These are phyloP conservation scores for Trogon melanurus DNA, from an alignment of 2,113 vertebrate genomes.

Conservation along the genomic window DNA sequence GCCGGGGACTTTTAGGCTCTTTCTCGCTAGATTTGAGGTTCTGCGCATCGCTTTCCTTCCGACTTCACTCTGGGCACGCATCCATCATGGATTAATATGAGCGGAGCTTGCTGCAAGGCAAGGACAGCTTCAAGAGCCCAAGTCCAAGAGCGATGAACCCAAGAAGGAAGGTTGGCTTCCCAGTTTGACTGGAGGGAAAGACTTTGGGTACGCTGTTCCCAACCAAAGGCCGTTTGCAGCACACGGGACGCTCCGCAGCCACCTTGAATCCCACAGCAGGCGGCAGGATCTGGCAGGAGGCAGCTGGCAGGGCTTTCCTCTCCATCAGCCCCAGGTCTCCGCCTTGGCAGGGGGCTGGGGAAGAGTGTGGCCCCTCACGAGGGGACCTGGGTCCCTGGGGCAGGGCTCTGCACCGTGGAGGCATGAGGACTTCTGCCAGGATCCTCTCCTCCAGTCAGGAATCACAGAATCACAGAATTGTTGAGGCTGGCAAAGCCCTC, in stretches of 20 bases:
- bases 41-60: not conserved
- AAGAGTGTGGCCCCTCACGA: rapidly evolving
- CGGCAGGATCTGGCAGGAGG: not conserved
- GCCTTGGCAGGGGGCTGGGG: rapidly evolving
- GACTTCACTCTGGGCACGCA: not conserved
- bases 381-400: not conserved
- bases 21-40: not conserved
- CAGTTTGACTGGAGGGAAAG: not conserved
- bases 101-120: not conserved
- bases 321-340: not conserved
- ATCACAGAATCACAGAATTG: no score
- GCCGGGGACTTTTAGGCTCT: not conserved
- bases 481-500: no score
- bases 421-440: not conserved
- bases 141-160: not conserved
- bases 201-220: not conserved
- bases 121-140: not conserved
- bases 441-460: not conserved
- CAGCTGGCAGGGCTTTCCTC: not conserved
- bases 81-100: not conserved
- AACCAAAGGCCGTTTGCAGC: not conserved
- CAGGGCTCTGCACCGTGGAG: not conserved
- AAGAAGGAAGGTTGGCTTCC: not conserved
- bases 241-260: rapidly evolving
- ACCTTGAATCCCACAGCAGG: rapidly evolving